Base-by-base conservation (phyloP, 2,888 invertebrate species). In the Hermaeophaga mercurialis region DNA sequence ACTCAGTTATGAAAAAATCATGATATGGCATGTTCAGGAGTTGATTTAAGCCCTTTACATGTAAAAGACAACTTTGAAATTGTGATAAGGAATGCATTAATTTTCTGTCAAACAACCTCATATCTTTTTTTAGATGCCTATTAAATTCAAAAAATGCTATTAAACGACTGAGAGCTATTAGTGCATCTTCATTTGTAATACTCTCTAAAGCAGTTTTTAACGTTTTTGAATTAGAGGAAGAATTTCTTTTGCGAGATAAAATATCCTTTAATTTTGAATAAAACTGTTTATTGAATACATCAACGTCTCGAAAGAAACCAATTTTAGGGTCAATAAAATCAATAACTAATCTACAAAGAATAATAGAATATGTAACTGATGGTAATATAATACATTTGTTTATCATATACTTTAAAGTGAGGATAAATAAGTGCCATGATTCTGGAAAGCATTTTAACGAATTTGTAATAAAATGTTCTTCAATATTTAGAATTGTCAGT, bases 31-130 rank as follows among this genome's bases (percentile, higher is more conserved):
- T 79, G 54, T 81, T 79, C 46, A 91, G 80, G 31, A 91, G 69
- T 1, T 78, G 79, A 77, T 91, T 91, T 7, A 92, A 75, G 65
- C 83, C 77, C 64, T 82, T 82, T 1, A 82, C 74, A 64, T 84
- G 82, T 7, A 79, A 76, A 28, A 87, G 71, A 67, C 84, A 84
- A 74, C 82, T 84, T 71, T 89, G 89, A 70, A 87, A 85, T 69
- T 86, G 83, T 1, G 87, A 83, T 72, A 86, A 87, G 4, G 77
- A 76, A 66, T 89, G 87, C 62, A 88, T 80, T 59, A 82, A 79
- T 49, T 75, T 79, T 1, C 76, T 68, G 65, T 85, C 82, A 73
- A 82, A 88, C 54, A 79, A 78, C 68, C 82, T 84, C 0, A 81
- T 80, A 64, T 79, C 82, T 18, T 19, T 56, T 60, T 73, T 75